Conservation (phyloP, 2,888 invertebrate species). For the Notodonta dromedarius region DNA sequence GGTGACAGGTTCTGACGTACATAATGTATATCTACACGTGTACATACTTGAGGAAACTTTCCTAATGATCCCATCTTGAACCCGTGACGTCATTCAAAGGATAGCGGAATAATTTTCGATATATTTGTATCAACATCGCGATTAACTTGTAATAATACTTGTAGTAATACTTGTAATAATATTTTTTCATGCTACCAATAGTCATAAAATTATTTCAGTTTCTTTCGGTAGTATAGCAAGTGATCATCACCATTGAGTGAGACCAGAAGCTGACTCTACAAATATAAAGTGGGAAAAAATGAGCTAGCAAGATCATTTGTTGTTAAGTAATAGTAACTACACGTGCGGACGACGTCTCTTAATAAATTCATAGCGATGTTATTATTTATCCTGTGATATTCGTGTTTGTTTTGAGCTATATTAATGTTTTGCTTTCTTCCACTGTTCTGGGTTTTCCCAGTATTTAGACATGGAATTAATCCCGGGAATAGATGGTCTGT, state of each 20-base stretch:
- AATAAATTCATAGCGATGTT: slow-evolving; percentile 5
- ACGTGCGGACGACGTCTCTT: background rate
- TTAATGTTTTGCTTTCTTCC: background rate
- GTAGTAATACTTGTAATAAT: too few species aligned
- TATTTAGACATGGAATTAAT: background rate
- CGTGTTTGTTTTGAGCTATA: slow-evolving; percentile 1
- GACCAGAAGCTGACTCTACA: too few species aligned
- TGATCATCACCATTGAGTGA: too few species aligned
- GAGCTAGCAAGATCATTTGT: background rate
- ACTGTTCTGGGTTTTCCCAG: background rate
- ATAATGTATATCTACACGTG: background rate
- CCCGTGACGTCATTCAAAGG: too few species aligned
- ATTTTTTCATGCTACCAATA: too few species aligned
- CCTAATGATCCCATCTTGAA: too few species aligned
- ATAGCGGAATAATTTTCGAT: too few species aligned
- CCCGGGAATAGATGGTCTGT: background rate
- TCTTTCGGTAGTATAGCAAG: too few species aligned
- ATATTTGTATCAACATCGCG: too few species aligned
- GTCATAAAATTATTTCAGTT: too few species aligned
- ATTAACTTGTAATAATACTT: too few species aligned
- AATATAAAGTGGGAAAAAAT: too few species aligned
- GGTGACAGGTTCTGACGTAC: background rate
- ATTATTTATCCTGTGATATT: slow-evolving; percentile 2
- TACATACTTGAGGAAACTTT: background rate
- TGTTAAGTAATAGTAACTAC: background rate